Evolutionary conservation across 1,140 invertebrate genomes (phyloP).

Genomic region (Drosophila rhopaloa): DNA sequence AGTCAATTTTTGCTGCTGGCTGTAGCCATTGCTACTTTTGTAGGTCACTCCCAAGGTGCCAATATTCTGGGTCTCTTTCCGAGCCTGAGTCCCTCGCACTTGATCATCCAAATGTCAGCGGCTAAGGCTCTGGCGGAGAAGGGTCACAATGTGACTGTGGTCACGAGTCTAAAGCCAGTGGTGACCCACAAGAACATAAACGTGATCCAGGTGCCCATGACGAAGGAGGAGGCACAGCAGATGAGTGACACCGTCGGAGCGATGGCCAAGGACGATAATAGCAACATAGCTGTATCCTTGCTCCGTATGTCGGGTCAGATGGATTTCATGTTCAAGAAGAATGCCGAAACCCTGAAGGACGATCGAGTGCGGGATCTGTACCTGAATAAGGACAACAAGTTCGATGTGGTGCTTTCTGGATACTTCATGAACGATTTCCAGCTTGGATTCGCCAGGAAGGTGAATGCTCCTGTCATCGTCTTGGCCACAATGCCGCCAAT

Average conservation of each 20-base stretch:
- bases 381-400: constrained; percentile 1
- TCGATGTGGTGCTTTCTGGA: constrained; percentile 1
- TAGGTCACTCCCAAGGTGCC: not conserved
- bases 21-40: not conserved
- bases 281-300: not conserved
- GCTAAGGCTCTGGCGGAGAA: constrained; percentile 56
- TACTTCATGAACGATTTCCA: constrained; percentile 8
- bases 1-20: not conserved
- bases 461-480: not conserved
- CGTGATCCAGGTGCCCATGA: constrained; percentile 33
- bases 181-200: constrained; percentile 54
- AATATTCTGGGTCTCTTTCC: constrained; percentile 1
- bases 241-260: not conserved
- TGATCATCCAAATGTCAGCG: constrained; percentile 65
- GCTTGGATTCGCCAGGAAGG: constrained; percentile 1
- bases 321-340: not conserved
- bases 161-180: constrained; percentile 46
- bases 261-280: not conserved
- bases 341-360: not conserved
- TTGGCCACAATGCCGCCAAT: not conserved
- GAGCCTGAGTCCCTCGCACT: constrained; percentile 52
- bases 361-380: not conserved
- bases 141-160: constrained; percentile 72
- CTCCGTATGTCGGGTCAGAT: not conserved
- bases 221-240: constrained; percentile 12